phyloP scores from a whole-genome alignment of 2,888 invertebrate genomes.

The Dilophus febrilis region DNA sequence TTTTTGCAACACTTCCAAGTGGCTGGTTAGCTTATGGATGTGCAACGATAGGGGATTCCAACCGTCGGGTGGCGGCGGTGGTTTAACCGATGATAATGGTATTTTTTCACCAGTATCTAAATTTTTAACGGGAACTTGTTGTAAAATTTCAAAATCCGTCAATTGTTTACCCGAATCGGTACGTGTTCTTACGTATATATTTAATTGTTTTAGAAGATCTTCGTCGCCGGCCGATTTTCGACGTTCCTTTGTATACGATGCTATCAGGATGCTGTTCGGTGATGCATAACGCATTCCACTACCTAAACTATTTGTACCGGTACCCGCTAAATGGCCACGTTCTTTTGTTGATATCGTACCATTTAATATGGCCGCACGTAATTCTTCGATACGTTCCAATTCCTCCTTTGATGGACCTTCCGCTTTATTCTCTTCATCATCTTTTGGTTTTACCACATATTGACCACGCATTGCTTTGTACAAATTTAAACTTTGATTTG shows the following conservation, averaged over 20 bases:
- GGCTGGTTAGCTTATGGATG: slow-evolving; percentile 79
- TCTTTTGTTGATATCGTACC: slow-evolving; percentile 19
- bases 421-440: slow-evolving; percentile 48
- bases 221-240: slow-evolving; percentile 75
- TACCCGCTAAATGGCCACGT: slow-evolving; percentile 26
- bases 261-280: slow-evolving; percentile 4
- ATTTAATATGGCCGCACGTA: slow-evolving; percentile 33
- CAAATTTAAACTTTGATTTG: slow-evolving; percentile 28
- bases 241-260: slow-evolving; percentile 34
- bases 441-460: slow-evolving; percentile 43
- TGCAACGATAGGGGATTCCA: slow-evolving; percentile 90
- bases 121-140: slow-evolving; percentile 73
- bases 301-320: slow-evolving; percentile 33
- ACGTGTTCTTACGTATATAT: slow-evolving; percentile 59
- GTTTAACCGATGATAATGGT: slow-evolving; percentile 71
- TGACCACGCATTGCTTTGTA: slow-evolving; percentile 37
- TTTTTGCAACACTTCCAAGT: slow-evolving; percentile 60
- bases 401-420: slow-evolving; percentile 42
- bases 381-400: slow-evolving; percentile 39
- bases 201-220: slow-evolving; percentile 47
- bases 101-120: slow-evolving; percentile 75
- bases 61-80: slow-evolving; percentile 48
- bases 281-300: slow-evolving; percentile 28
- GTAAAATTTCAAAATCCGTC: slow-evolving; percentile 82
- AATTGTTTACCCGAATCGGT: slow-evolving; percentile 76